Conservation (phyloP, 2,888 invertebrate genomes). For the Balanococcus diminutus region DNA sequence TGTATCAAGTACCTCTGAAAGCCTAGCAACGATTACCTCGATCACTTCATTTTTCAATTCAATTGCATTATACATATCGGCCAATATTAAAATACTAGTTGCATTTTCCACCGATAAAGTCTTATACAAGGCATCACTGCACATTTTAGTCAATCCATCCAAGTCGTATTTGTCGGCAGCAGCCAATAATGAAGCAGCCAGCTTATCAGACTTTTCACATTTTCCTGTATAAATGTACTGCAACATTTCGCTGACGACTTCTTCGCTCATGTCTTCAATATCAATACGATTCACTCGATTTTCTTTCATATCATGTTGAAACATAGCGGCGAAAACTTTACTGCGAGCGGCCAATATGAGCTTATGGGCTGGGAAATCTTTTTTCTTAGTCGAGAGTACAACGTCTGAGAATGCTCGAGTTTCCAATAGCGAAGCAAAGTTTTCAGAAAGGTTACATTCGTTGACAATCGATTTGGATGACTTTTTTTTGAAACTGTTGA, state of each 20-base stretch:
- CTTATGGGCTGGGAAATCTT: not conserved
- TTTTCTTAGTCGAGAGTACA: not conserved
- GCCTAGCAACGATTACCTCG: conserved; percentile 98
- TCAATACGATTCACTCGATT: not conserved
- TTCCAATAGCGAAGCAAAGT: not conserved
- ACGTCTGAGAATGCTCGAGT: not conserved
- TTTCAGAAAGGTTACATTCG: not conserved
- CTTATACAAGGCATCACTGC: not conserved
- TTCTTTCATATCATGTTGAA: not conserved
- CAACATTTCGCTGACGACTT: not conserved
- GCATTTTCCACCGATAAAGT: not conserved
- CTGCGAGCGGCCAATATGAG: not conserved
- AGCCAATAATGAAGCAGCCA: not conserved
- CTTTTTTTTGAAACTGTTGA: too few relatives aligned
- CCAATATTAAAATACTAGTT: not conserved
- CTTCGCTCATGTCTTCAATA: not conserved
- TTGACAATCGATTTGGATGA: too few relatives aligned
- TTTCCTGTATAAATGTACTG: not conserved
- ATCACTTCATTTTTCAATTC: conserved; percentile 98
- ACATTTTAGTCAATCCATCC: not conserved
- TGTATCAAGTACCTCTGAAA: conserved; percentile 98
- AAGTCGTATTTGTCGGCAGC: not conserved
- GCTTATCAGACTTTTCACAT: not conserved
- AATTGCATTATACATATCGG: not conserved
- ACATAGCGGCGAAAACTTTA: not conserved